phyloP scores from a whole-genome alignment of 2,888 invertebrate species.

The Acanthosepion lycidas region DNA sequence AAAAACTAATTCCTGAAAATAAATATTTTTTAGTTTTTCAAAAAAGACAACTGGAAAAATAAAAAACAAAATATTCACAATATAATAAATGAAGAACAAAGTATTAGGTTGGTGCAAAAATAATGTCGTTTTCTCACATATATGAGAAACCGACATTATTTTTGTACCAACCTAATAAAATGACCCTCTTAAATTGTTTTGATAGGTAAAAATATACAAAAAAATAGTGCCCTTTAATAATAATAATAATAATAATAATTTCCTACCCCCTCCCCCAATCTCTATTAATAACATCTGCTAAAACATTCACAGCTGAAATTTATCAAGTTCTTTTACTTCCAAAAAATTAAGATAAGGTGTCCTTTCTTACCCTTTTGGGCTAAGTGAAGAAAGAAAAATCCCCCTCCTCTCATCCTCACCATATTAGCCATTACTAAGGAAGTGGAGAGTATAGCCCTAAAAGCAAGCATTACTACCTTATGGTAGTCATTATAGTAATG shows the following conservation, averaged over 20 bases:
- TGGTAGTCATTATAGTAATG: background rate
- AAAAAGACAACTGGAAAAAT: background rate
- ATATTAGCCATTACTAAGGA: background rate
- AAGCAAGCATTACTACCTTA: constrained; percentile 33
- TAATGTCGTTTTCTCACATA: too few species aligned
- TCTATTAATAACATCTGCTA: constrained; percentile 21
- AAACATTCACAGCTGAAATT: constrained; percentile 9
- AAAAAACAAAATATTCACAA: background rate
- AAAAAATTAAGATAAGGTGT: constrained; percentile 33
- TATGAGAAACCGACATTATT: too few species aligned
- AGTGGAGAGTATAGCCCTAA: background rate
- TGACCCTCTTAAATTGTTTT: background rate
- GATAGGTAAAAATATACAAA: background rate
- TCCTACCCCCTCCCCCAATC: background rate
- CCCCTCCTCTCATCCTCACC: background rate
- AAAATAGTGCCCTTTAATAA: background rate
- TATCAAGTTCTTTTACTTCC: background rate
- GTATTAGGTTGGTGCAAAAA: too few species aligned
- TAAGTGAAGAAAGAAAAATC: background rate
- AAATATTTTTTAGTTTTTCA: too few species aligned
- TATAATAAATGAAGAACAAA: background rate
- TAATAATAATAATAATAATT: too few species aligned
- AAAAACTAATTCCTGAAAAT: too few species aligned
- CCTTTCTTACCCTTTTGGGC: constrained; percentile 13
- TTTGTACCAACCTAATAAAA: too few species aligned